Base-by-base conservation (phyloP, 2,888 invertebrate species). In the Galerucella pusilla region DNA sequence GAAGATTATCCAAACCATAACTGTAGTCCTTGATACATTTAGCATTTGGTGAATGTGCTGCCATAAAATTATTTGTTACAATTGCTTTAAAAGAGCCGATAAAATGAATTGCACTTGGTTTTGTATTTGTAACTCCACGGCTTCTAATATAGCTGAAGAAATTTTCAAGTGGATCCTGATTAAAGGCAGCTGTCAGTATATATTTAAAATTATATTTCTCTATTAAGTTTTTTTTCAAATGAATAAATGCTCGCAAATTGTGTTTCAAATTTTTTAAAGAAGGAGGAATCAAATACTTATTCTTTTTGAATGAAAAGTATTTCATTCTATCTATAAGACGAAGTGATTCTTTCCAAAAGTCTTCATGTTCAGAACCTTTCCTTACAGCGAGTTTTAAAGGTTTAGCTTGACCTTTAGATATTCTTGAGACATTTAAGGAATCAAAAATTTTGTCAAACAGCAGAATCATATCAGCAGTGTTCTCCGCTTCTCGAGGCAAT, bases 161-260 rank as follows among this genome's bases (percentile, higher is more conserved):
- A 52, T 52, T 52, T 52, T 52, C 52, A 52, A 52, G 52, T 52
- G 52, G 52, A 46, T 46, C 46, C 11, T 52, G 52, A n/a, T 52
- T 52, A 52, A 52, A 52, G 52, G 52, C 14, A 52, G 52, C 52
- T 52, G 52, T 52, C 52, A 52, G 52, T 2, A 52, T 52, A n/a
- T 2, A 52, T 52, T 52, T 52, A 14, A 52, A 52, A 12, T 52
- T 52, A 46, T 12, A 46, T 46, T 46, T 46, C 11, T 46, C 46
- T 46, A 46, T 46, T 46, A 46, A 6, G 2, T 9, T 46, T 46
- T 46, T 46, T 46, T 46, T 46, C 46, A 46, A 46, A 46, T 46
- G 11, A 11, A 46, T 46, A 46, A 46, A 46, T 46, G 46, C 28
- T 28, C 28, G 28, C 28, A 28, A 28, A 28, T 28, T 28, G 28